phyloP scores from a whole-genome alignment of 2,113 vertebrate genomes.

The Seriola rivoliana region DNA sequence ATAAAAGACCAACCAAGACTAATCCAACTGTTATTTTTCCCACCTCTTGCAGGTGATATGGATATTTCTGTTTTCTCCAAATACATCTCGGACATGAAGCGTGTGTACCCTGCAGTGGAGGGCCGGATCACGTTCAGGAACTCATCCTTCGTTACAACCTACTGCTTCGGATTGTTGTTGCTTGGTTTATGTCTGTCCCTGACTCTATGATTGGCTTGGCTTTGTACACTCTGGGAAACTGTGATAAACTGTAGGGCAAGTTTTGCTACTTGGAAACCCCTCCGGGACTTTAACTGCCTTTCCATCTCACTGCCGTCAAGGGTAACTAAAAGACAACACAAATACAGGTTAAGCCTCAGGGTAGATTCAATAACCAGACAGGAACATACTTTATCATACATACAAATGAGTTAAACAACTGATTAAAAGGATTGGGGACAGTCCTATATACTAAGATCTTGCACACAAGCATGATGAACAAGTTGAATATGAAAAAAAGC shows the following conservation, averaged over 20 bases:
- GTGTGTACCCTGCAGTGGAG: constrained; percentile 87
- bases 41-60: constrained; percentile 83
- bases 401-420: neutral
- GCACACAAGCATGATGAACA: neutral
- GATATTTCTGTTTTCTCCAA: constrained; percentile 85
- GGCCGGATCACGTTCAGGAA: constrained; percentile 87
- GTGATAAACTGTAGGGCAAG: constrained; percentile 20
- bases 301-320: neutral
- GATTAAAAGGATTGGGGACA: no score
- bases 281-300: constrained; percentile 32
- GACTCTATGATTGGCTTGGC: constrained; percentile 32
- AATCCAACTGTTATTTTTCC: neutral
- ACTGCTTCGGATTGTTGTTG: constrained; percentile 51
- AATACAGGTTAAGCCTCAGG: neutral
- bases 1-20: neutral
- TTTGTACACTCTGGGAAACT: constrained; percentile 1
- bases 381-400: neutral
- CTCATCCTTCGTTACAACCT: constrained; percentile 24
- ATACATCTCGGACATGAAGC: constrained; percentile 86
- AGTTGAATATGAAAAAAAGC: neutral
- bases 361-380: neutral
- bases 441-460: neutral
- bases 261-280: neutral
- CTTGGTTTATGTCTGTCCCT: constrained; percentile 34
- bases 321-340: constrained; percentile 11